Evolutionary conservation across 1,140 invertebrate species (phyloP).

Genomic region (Latrodectus geometricus): DNA sequence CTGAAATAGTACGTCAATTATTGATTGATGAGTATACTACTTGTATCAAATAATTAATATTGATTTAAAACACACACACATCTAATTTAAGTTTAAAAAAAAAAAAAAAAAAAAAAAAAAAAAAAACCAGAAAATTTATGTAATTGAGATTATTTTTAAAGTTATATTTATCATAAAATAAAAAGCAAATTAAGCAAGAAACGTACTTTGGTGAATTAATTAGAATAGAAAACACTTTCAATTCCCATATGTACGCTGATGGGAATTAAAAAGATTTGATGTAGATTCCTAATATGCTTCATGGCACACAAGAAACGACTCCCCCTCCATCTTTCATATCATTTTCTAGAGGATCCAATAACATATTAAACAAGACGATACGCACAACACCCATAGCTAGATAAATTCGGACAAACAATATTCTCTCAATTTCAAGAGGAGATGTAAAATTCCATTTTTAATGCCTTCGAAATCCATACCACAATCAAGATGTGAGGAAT

Average conservation of each 20-base stretch:
- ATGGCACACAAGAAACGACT: conserved; percentile 89
- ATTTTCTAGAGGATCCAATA: conserved; percentile 73
- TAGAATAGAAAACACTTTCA: conserved; percentile 95
- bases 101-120: too few species aligned
- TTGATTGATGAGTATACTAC: too few species aligned
- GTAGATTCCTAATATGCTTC: conserved; percentile 84
- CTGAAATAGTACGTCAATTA: too few species aligned
- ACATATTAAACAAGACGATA: neutral
- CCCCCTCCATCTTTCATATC: conserved; percentile 72
- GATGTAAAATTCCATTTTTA: conserved; percentile 9
- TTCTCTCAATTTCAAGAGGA: conserved; percentile 79
- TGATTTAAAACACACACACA: too few species aligned
- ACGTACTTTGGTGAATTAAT: conserved; percentile 91
- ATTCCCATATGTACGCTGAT: conserved; percentile 96
- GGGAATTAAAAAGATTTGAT: conserved; percentile 92
- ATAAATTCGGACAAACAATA: conserved; percentile 79
- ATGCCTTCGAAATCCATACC: neutral
- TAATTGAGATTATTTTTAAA: too few species aligned
- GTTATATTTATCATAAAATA: too few species aligned
- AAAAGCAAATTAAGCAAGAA: neutral
- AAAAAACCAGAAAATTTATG: too few species aligned
- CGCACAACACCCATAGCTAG: conserved; percentile 5
- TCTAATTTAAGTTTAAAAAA: too few species aligned
- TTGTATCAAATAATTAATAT: too few species aligned
- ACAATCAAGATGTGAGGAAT: too few species aligned